Conservation (phyloP, 1,140 invertebrate genomes). For the Drosophila truncata region DNA sequence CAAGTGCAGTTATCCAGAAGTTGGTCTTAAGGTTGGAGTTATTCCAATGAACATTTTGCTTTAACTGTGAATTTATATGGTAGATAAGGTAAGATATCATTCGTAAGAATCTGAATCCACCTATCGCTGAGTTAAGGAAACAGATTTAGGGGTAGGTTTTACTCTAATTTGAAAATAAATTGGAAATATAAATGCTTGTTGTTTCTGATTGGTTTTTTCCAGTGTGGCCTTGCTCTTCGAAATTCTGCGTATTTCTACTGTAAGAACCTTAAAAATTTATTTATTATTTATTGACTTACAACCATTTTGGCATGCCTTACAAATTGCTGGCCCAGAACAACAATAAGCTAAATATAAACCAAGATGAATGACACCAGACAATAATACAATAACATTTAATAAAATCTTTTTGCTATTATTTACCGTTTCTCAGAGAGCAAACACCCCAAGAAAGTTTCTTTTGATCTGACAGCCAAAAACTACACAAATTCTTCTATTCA, state of each 20-base stretch:
- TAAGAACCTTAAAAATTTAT: no score
- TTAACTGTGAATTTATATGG: background rate
- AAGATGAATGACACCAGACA: conserved; percentile 18
- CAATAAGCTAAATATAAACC: conserved; percentile 26
- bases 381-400: conserved; percentile 2
- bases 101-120: conserved; percentile 19
- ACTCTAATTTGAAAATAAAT: conserved; percentile 6
- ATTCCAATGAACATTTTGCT: conserved; percentile 2
- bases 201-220: conserved; percentile 2
- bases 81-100: background rate
- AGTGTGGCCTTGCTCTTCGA: background rate
- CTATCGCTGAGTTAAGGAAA: conserved; percentile 29
- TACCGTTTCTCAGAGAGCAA: conserved; percentile 16
- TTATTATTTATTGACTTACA: background rate
- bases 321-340: conserved; percentile 2
- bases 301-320: background rate
- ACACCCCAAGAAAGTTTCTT: conserved; percentile 29
- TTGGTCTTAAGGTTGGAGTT: conserved; percentile 11
- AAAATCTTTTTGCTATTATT: conserved; percentile 12
- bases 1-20: conserved; percentile 51
- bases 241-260: no score
- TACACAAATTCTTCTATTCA: conserved; percentile 33
- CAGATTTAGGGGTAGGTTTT: conserved; percentile 1
- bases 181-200: background rate
- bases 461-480: conserved; percentile 10